Conservation (phyloP, 2,888 invertebrate genomes). For the Carpatolechia fugitivella region DNA sequence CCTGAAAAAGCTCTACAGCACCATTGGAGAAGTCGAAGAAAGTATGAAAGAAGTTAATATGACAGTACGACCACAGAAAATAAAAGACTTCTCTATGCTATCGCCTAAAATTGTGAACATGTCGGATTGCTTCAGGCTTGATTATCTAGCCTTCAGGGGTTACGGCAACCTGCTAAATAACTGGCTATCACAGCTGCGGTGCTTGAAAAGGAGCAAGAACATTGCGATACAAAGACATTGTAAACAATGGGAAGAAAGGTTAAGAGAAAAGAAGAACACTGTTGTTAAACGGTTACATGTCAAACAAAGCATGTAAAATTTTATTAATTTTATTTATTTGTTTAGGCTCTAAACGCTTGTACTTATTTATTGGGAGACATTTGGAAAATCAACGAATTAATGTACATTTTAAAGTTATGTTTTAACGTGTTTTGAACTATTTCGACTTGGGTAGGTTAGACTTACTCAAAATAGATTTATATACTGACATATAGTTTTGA, state of each 20-base stretch:
- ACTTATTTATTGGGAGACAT: constrained; percentile 30
- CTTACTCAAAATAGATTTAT: too few relatives aligned
- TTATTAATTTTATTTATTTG: constrained; percentile 8
- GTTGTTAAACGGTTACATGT: too few relatives aligned
- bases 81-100: constrained; percentile 56
- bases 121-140: constrained; percentile 73
- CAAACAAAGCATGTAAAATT: too few relatives aligned
- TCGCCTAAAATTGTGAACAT: constrained; percentile 52
- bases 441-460: too few relatives aligned
- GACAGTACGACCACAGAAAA: constrained; percentile 52
- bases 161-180: constrained; percentile 80
- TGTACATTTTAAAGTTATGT: background rate
- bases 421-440: too few relatives aligned
- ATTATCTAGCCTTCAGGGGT: constrained; percentile 80
- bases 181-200: constrained; percentile 76
- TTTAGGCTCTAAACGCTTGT: constrained; percentile 24
- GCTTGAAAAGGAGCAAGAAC: constrained; percentile 50
- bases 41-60: constrained; percentile 60
- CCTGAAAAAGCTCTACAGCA: constrained; percentile 73
- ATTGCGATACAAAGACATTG: constrained; percentile 40
- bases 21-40: constrained; percentile 75
- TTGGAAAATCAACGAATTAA: background rate
- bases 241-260: constrained; percentile 43
- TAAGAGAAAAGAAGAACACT: constrained; percentile 39
- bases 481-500: too few relatives aligned